Evolutionary conservation across 2,113 vertebrate species (phyloP), one percentile per base, ranked within the genome.

Genomic region (Galeopterus variegatus): DNA sequence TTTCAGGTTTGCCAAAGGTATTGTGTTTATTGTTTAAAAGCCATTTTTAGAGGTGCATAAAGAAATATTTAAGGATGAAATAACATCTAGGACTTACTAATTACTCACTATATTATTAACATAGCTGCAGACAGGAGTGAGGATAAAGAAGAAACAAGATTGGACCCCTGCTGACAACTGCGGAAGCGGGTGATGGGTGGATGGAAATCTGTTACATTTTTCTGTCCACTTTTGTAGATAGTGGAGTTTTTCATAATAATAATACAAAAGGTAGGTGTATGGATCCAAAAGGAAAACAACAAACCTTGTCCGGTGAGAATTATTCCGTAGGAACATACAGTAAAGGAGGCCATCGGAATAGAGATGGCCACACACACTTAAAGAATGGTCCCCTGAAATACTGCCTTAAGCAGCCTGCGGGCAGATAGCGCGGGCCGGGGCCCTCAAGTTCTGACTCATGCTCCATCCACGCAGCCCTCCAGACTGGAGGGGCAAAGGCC

Each of bases 51-150:
- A 75, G 12, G 6, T 54, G 12, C 69, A 45, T 15, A 54, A 58
- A 73, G 76, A 90, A 87, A 41, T 80, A 86, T 28, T 86, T 72
- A 60, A 88, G 36, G 28, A 52, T 76, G 21, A 88, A 88, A 64
- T 52, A 50, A 54, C 33, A 21, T 26, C 85, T 90, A 72, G 33
- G 70, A 87, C n/a, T 94, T 72, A 75, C 33, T 67, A 60, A 87
- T 14, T 86, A 80, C 52, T 83, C 23, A 79, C 10, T 23, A 23
- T n/a, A 33, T 92, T 84, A 72, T 48, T 77, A 76, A 79, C 21
- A 45, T 0, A 31, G 69, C 3, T 52, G 18, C 36, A 76, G 48
- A 41, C 15, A 10, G 17, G 31, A 62, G 19, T 4, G 28, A 83
- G 8, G 60, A 17, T 10, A 52, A 88, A 36, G 48, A 45, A 76